Conservation (phyloP, 92 coral and sea anemone species). For the Zoanthus gigantus region DNA sequence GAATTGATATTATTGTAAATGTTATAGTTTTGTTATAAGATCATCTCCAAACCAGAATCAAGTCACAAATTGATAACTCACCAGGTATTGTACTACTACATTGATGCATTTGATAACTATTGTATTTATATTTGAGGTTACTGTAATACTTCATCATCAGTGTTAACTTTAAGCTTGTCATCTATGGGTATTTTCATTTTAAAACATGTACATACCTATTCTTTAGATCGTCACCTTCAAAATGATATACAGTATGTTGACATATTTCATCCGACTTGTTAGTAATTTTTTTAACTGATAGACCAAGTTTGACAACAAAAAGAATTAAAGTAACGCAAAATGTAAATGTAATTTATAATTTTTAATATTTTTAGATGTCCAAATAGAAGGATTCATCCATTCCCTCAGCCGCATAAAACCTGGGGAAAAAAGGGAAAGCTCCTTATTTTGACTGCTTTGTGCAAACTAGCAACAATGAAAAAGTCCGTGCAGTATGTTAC, state of each 20-base stretch:
- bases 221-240: conserved; percentile 12
- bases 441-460: conserved; percentile 11
- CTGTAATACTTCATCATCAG: conserved; percentile 9
- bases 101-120: conserved; percentile 1
- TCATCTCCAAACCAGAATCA: background rate
- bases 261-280: conserved; percentile 6
- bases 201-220: conserved; percentile 2
- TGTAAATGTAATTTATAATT: conserved; percentile 8
- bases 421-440: conserved; percentile 5
- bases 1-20: conserved; percentile 11
- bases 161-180: conserved; percentile 13
- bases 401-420: conserved; percentile 17
- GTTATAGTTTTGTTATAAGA: background rate
- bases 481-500: conserved; percentile 44
- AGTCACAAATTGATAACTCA: conserved; percentile 10
- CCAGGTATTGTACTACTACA: conserved; percentile 15
- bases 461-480: conserved; percentile 20
- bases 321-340: conserved; percentile 3
- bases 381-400: conserved; percentile 13
- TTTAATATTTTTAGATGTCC: conserved; percentile 11
- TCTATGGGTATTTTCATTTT: conserved; percentile 1
- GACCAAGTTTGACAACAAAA: conserved; percentile 4
- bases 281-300: conserved; percentile 8
- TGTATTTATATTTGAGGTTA: conserved; percentile 5
- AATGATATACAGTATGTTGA: conserved; percentile 3